phyloP scores from a whole-genome alignment of 2,888 invertebrate genomes.

The Eupithecia dodoneata region DNA sequence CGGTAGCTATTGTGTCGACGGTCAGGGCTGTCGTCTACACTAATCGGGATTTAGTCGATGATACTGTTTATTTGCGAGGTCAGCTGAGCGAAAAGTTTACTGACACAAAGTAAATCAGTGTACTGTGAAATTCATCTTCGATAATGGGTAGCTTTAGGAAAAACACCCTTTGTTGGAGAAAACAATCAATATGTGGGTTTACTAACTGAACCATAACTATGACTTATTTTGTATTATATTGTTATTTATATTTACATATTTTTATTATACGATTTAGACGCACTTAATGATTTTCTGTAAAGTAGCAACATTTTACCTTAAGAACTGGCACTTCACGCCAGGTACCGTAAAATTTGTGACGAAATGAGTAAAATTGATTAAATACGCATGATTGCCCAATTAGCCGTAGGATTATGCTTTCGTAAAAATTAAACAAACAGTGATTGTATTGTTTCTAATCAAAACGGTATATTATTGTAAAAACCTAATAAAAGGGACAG shows the following conservation, averaged over 20 bases:
- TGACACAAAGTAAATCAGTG: slow-evolving; percentile 19
- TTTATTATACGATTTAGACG: not conserved
- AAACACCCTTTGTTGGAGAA: not conserved
- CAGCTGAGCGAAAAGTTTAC: slow-evolving; percentile 45
- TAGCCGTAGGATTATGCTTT: not conserved
- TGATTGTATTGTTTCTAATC: not conserved
- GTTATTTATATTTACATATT: not conserved
- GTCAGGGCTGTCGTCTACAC: slow-evolving; percentile 72
- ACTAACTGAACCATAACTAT: not conserved
- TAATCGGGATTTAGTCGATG: slow-evolving; percentile 46
- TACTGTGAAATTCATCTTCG: slow-evolving; percentile 27
- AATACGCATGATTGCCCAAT: slow-evolving; percentile 10
- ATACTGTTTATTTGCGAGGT: slow-evolving; percentile 43
- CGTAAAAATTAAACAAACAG: not conserved
- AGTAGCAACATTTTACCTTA: not conserved
- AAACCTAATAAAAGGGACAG: slow-evolving; percentile 44
- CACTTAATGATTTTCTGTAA: not conserved
- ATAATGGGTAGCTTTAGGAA: slow-evolving; percentile 4
- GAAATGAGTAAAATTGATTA: slow-evolving; percentile 34
- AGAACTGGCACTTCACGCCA: not conserved
- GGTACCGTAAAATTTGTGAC: slow-evolving; percentile 22
- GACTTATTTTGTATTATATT: not conserved
- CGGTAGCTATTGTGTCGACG: slow-evolving; percentile 74
- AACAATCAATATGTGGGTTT: not conserved
- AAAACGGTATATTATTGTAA: not conserved